Evolutionary conservation across 2,113 vertebrate species (phyloP), one percentile per base, ranked within the genome.

Genomic region (Campylomormyrus tamandua): DNA sequence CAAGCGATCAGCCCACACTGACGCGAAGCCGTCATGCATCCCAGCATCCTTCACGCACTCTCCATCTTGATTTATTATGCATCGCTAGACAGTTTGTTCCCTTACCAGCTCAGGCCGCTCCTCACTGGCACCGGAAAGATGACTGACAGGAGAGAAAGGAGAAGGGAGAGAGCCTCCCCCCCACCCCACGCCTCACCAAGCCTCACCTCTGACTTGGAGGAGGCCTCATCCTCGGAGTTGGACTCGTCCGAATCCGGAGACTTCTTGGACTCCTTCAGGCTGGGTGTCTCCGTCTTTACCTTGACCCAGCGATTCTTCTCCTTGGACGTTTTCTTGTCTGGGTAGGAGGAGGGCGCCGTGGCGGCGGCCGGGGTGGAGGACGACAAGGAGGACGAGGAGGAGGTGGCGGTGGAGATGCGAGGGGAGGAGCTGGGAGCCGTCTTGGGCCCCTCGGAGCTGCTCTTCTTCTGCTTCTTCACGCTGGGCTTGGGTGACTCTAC

Each of bases 401-500:
- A 27, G 62, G 62, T 13, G 62, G 62, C 62, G 10, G n/a, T 70
- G 0, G 97, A 95, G 46, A 97, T 95, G 0, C 98, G 97, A 15
- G 98, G 97, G 3, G 98, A 97, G 1, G 97, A 95, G 90, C 97
- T 94, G 0, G 97, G 97, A 96, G 19, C 88, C 70, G 31, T 92
- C 91, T 97, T 96, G 0, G 96, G 93, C 80, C 95, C 97, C 92
- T 98, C 98, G 0, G 97, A 97, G 92, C 95, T 96, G 92, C 95
- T 97, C 92, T 98, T 99, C 94, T 99, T 99, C 89, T 95, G 97
- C 92, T 99, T 99, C 93, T 99, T 99, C 89, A 96, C 94, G 62
- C 97, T 97, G 83, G 97, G 97, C 93, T 99, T 99, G 90, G 98
- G 98, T 45, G 97, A 99, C 94, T 99, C 98, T 6, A 97, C 94